Base-by-base conservation (phyloP, 2,113 vertebrate genomes). In the Geothlypis trichas region DNA sequence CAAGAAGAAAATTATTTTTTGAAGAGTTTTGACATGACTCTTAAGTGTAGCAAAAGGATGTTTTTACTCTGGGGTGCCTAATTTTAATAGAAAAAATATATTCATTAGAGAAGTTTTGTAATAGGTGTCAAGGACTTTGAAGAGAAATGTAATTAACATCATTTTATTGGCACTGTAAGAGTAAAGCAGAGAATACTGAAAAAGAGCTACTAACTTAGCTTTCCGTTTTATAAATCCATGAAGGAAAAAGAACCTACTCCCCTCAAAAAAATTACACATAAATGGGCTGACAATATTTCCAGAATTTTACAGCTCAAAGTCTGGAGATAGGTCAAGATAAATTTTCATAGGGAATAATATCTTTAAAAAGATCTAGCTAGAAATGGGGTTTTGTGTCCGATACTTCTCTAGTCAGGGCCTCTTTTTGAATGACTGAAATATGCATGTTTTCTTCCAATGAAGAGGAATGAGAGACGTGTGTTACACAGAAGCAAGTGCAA, bases 1-100 rank as follows among this genome's bases (percentile, higher is more conserved):
- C 58, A 68, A 83, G 81, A 86, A 73, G 39, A 94, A 82, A 44
- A 55, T 90, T 95, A 92, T 87, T 97, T 94, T 91, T 96, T 95
- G 49, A 94, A 88, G 69, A 71, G 93, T 96, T 97, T 96, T 97
- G 96, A 97, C 95, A 83, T 80, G 72, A 68, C n/a, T 96, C 31
- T 85, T 85, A 55, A 86, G 37, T 46, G 10, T 86, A 95, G 28
- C 33, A 88, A 94, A 87, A 86, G 18, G 61, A 80, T 93, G 87
- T 92, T 97, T 96, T 89, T 96, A 81, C 87, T 92, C 42, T 84
- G 69, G 61, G n/a, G 62, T 87, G 87, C 80, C 35, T 85, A 83
- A 71, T 90, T 93, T 90, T 80, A 95, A 94, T 85, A 62, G 84
- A 79, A 93, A 89, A 91, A 93, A 39, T 84, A 37, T 62, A 92